These are phyloP conservation scores for Neopelma chrysocephalum DNA, from an alignment of 2,797 vertebrate genomes.

Conservation along the genomic window DNA sequence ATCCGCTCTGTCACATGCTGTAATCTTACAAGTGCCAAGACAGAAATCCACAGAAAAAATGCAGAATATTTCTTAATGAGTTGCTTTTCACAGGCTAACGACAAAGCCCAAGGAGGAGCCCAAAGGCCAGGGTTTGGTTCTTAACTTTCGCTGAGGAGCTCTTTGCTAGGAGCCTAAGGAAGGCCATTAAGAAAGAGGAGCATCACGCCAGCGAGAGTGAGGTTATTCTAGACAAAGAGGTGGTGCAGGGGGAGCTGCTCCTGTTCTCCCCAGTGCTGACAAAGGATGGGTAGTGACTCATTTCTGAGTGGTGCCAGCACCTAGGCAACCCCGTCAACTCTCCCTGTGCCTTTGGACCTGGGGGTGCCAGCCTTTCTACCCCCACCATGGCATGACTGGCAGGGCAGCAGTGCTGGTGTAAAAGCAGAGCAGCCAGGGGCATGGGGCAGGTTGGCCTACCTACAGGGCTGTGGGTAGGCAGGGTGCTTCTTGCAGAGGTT, in stretches of 20 bases:
- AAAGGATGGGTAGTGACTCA: neutral
- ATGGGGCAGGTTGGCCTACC: accelerated
- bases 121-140: neutral
- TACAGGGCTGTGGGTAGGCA: no score
- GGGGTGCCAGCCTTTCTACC: accelerated
- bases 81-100: conserved; percentile 49
- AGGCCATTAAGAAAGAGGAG: neutral
- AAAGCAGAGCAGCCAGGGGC: accelerated
- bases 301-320: neutral
- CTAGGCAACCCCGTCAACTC: accelerated
- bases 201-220: accelerated
- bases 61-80: conserved; percentile 66
- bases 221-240: neutral
- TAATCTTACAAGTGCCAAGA: conserved; percentile 56
- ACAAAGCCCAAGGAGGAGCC: conserved; percentile 6
- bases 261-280: neutral
- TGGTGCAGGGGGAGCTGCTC: neutral
- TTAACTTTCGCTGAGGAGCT: neutral
- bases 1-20: conserved; percentile 55
- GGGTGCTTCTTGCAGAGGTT: accelerated
- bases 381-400: accelerated
- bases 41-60: conserved; percentile 43
- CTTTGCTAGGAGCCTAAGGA: neutral
- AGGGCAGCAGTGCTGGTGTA: neutral
- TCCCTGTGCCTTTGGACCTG: neutral